phyloP scores from a whole-genome alignment of 1,140 invertebrate species.

The Solen grandis region DNA sequence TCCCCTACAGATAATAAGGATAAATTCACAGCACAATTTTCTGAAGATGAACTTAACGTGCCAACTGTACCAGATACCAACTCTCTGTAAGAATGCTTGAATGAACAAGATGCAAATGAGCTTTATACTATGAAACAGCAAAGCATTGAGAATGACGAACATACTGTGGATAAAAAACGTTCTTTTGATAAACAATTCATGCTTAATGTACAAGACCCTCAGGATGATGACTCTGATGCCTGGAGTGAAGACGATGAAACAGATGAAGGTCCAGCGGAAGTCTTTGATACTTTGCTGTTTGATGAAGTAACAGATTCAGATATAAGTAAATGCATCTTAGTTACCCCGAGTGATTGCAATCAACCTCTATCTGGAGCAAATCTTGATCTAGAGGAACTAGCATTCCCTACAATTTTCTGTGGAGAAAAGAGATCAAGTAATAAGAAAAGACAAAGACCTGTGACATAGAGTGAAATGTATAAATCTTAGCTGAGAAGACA shows the following conservation, averaged over 20 bases:
- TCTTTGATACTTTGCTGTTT: constrained; percentile 18
- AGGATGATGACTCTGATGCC: background rate
- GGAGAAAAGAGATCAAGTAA: background rate
- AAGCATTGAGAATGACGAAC: background rate
- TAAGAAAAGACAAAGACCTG: background rate
- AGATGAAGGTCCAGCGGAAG: background rate
- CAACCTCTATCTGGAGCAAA: too few relatives aligned
- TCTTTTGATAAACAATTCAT: background rate
- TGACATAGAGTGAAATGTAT: constrained; percentile 11
- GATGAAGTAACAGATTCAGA: background rate
- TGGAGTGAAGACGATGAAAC: constrained; percentile 18
- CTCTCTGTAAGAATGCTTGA: too few relatives aligned
- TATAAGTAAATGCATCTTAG: background rate
- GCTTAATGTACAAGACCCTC: constrained; percentile 6
- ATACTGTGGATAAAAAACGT: background rate
- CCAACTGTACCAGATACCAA: too few relatives aligned
- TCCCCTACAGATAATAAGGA: background rate
- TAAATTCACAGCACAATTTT: background rate
- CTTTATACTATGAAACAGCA: background rate
- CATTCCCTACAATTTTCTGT: constrained; percentile 23
- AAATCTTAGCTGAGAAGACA: constrained; percentile 3
- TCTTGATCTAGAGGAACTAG: constrained; percentile 11
- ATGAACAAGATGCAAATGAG: too few relatives aligned
- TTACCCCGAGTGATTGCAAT: constrained; percentile 42
- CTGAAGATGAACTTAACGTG: background rate